Conservation (phyloP, 37 sponge, comb jelly and placozoan species). For the Theonella swinhoei region DNA sequence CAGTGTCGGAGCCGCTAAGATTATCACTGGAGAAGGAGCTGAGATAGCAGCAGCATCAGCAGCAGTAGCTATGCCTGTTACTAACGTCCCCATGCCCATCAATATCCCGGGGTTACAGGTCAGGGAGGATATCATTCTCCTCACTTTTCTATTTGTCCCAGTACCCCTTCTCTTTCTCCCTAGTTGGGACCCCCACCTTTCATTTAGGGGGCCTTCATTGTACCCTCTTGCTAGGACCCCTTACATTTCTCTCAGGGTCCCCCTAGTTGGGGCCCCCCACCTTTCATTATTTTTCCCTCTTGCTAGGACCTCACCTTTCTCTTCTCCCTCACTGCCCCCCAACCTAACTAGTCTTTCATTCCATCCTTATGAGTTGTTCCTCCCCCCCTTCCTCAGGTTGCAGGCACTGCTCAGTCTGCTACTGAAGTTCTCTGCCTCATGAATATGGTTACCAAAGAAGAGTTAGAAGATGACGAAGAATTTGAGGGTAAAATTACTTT, state of each 20-base stretch:
- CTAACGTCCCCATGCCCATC: constrained; percentile 51
- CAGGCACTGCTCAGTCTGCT: constrained; percentile 27
- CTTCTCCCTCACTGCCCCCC: no score
- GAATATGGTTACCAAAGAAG: constrained; percentile 97
- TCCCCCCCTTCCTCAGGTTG: constrained; percentile 6
- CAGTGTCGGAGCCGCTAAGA: constrained; percentile 90
- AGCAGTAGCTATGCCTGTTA: background rate
- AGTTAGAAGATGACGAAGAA: constrained; percentile 96
- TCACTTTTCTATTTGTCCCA: no score
- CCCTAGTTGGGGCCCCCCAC: no score
- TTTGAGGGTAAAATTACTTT: constrained; percentile 78
- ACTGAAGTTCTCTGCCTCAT: constrained; percentile 92
- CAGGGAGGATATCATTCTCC: background rate
- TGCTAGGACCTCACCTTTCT: no score
- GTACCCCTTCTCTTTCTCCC: no score
- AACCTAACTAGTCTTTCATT: no score
- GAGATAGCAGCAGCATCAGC: no score
- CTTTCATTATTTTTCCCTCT: background rate
- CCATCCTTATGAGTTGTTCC: no score
- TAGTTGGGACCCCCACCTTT: no score
- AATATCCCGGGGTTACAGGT: constrained; percentile 77
- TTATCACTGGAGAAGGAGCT: background rate
- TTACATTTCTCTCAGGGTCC: no score
- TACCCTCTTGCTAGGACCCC: no score
- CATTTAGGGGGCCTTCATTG: no score